Evolutionary conservation across 1,140 invertebrate species (phyloP), one percentile per base, ranked within the genome.

Genomic region (Cryptotermes secundus): DNA sequence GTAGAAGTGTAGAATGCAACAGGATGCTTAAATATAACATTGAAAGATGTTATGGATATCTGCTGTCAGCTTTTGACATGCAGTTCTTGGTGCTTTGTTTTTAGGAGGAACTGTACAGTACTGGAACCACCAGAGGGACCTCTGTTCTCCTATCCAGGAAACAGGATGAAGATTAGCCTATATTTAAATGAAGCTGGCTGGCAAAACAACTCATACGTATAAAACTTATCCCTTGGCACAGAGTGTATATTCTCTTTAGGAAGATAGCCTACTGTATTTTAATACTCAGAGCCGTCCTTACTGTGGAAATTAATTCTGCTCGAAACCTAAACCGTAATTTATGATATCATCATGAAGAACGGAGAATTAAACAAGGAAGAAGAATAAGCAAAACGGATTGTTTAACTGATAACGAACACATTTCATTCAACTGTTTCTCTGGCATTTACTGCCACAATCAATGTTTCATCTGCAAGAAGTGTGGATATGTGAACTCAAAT

Each of bases 111-210:
- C 53, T 59, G 53, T 59, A 72, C n/a, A 16, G n/a, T 31, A 9
- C n/a, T n/a, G n/a, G 26, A 4, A 16, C 59, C 26, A 31, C 26
- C 59, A 31, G 26, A 7, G 59, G 14, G 59, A 72, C 59, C 59
- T 31, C 7, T 72, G 3, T 72, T 72, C 59, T 26, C 59, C 59
- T 72, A 26, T 72, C 53, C n/a, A n/a, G 59, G 26, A 72, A 72
- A 72, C 59, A 72, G 59, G 59, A 72, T n/a, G 59, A 72, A 72
- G 59, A 72, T 72, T 72, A 72, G 26, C n/a, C 59, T 72, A 31
- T 72, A 72, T 72, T 72, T 72, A 72, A 72, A 72, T 72, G 59
- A 72, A 72, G 59, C 26, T 72, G 26, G 59, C n/a, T 72, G n/a
- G 59, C 26, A 72, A 72, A n/a, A 72, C 59, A 72, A 72, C 59